Conservation (phyloP, 1,140 invertebrate species). For the Drosophila miranda region DNA sequence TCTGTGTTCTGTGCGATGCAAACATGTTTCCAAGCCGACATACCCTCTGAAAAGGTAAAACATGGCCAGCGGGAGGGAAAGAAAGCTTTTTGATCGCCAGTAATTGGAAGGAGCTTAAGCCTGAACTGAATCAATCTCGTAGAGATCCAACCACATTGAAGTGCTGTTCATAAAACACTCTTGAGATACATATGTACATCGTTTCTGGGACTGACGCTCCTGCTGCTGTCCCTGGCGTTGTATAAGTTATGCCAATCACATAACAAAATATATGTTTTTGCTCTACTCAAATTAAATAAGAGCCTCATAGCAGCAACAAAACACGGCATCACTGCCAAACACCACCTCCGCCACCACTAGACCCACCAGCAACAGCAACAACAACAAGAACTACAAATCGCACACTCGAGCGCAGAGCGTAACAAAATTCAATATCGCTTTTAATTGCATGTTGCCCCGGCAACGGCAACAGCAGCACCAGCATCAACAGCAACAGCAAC, state of each 20-base stretch:
- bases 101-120: slow-evolving; percentile 53
- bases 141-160: background rate
- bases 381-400: slow-evolving; percentile 59
- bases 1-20: too few relatives aligned
- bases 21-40: too few relatives aligned
- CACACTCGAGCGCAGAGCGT: slow-evolving; percentile 73
- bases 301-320: slow-evolving; percentile 50
- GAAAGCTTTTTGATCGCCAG: slow-evolving; percentile 25
- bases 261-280: slow-evolving; percentile 72
- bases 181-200: too few relatives aligned
- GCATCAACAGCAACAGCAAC: slow-evolving; percentile 35
- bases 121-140: background rate
- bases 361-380: background rate
- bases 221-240: slow-evolving; percentile 25
- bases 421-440: slow-evolving; percentile 80
- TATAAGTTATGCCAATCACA: slow-evolving; percentile 76
- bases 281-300: slow-evolving; percentile 74
- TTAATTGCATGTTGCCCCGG: slow-evolving; percentile 77
- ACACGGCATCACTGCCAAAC: background rate
- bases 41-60: slow-evolving; percentile 5
- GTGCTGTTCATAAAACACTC: too few relatives aligned
- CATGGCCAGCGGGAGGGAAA: background rate
- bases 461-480: slow-evolving; percentile 51
- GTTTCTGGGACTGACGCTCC: too few relatives aligned
- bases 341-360: background rate